Conservation (phyloP, 2,113 vertebrate species). For the Pavo muticus region DNA sequence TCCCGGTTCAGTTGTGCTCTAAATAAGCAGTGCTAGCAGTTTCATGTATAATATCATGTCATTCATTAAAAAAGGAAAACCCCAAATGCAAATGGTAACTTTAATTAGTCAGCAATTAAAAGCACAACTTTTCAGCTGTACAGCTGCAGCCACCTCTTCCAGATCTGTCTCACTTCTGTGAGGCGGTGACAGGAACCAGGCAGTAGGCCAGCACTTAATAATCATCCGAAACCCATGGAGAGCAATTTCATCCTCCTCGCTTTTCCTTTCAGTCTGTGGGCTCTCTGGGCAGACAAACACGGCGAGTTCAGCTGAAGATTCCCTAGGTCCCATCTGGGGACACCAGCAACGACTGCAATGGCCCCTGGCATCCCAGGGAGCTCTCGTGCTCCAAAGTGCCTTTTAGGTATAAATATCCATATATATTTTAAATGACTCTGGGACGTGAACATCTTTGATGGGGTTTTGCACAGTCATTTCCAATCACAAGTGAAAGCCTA, state of each 20-base stretch:
- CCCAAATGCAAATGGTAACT: constrained; percentile 22
- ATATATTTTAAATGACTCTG: neutral
- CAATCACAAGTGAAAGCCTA: constrained; percentile 24
- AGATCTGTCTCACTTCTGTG: constrained; percentile 14
- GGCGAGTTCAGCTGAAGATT: neutral
- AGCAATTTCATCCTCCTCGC: neutral
- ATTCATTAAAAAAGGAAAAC: constrained; percentile 5
- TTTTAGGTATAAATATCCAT: neutral
- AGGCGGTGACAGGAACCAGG: neutral
- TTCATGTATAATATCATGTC: neutral
- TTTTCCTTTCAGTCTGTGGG: neutral
- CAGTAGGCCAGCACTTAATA: constrained; percentile 7
- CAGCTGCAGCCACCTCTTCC: constrained; percentile 14
- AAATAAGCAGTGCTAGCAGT: neutral
- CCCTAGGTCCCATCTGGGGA: neutral
- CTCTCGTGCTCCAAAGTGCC: neutral
- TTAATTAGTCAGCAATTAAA: constrained; percentile 44
- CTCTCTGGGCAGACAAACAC: neutral
- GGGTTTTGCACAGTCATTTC: constrained; percentile 55
- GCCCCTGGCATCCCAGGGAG: neutral
- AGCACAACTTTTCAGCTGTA: neutral
- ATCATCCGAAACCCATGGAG: neutral
- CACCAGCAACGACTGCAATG: neutral
- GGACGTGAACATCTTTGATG: neutral
- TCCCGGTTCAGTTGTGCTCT: neutral